Evolutionary conservation across 1,140 invertebrate species (phyloP).

Genomic region (Eriocheir sinensis): DNA sequence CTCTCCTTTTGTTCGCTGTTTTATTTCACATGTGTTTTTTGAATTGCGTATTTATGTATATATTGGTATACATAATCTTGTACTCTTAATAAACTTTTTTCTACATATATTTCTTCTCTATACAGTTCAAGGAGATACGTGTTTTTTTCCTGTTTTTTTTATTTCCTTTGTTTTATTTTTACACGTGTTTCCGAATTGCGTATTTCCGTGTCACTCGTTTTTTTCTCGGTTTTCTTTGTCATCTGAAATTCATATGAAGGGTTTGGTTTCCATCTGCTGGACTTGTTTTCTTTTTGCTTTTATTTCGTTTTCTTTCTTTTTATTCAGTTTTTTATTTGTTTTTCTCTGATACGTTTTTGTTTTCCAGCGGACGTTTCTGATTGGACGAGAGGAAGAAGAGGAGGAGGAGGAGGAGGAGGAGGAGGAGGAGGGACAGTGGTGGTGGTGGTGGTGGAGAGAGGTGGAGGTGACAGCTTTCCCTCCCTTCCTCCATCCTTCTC

Average conservation of each 20-base stretch:
- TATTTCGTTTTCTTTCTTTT: too few relatives aligned
- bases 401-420: background rate
- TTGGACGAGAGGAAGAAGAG: background rate
- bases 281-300: background rate
- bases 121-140: too few relatives aligned
- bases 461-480: background rate
- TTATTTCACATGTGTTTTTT: too few relatives aligned
- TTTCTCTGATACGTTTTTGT: background rate
- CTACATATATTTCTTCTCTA: too few relatives aligned
- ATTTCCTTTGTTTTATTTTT: background rate
- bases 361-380: background rate
- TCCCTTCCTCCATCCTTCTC: background rate
- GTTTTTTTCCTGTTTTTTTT: background rate
- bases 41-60: slow-evolving; percentile 46
- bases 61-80: slow-evolving; percentile 40
- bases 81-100: too few relatives aligned
- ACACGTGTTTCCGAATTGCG: too few relatives aligned
- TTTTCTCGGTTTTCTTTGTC: background rate
- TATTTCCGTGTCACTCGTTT: too few relatives aligned
- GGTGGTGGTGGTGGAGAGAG: background rate
- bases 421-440: background rate
- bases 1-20: too few relatives aligned
- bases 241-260: slow-evolving; percentile 12
- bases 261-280: background rate
- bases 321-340: background rate